These are phyloP conservation scores for Somateria mollissima DNA, from an alignment of 2,797 vertebrate genomes.

Conservation along the genomic window DNA sequence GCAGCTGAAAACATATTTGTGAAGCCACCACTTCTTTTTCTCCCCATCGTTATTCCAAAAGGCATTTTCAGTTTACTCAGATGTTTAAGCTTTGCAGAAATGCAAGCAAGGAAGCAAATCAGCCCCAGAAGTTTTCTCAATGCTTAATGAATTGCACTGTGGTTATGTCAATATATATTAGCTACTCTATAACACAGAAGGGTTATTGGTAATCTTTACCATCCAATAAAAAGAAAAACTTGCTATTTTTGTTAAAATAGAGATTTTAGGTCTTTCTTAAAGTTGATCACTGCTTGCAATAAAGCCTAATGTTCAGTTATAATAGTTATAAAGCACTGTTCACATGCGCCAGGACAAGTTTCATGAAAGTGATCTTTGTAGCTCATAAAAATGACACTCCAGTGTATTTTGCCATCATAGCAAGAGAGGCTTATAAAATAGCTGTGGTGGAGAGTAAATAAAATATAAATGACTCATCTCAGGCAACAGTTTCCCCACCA, in stretches of 20 bases:
- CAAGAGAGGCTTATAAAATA: not conserved
- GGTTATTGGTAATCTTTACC: not conserved
- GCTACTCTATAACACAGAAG: not conserved
- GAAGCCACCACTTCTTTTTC: not conserved
- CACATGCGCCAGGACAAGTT: not conserved
- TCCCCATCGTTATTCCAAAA: not conserved
- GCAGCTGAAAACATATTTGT: not conserved
- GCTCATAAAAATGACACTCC: not conserved
- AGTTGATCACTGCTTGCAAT: not conserved
- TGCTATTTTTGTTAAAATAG: not conserved
- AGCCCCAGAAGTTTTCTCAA: not conserved
- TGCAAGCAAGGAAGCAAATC: not conserved
- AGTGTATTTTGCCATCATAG: not conserved
- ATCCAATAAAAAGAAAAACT: not conserved
- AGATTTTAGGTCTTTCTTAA: not conserved
- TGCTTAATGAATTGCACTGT: not conserved
- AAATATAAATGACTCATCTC: not conserved
- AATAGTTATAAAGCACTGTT: not conserved
- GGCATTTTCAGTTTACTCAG: not conserved
- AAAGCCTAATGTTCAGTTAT: not conserved
- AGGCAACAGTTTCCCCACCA: not conserved
- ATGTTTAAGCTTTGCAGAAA: not conserved
- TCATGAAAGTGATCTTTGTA: not conserved
- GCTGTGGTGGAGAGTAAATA: conserved; percentile 1
- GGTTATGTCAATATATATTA: not conserved